Evolutionary conservation across 2,888 invertebrate genomes (phyloP), one percentile per base, ranked within the genome.

Genomic region (Diarsia brunnea): DNA sequence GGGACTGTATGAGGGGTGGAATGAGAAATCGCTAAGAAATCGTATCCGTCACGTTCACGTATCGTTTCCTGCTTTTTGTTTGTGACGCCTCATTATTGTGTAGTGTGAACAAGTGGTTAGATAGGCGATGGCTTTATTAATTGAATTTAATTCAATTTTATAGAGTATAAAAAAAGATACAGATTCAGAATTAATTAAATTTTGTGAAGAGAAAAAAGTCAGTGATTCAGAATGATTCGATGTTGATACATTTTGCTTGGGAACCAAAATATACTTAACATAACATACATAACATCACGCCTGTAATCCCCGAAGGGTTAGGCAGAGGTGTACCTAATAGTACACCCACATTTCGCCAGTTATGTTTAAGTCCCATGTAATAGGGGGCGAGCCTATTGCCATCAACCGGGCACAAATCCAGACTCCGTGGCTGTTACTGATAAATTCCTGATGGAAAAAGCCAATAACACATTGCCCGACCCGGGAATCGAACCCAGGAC

Each of bases 11-110:
- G 91, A 86, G 94, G 96, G 96, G 95, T 93, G 93, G 91, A 95
- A 95, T 96, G 96, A 96, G 96, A 95, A 96, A 96, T 96, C 95
- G 94, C 95, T 94, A 96, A 96, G 96, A 96, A 96, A 96, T 96
- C 94, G 93, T 88, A 93, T 96, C 95, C 95, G 96, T 96, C 95
- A 96, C 96, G 96, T 95, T 94, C 88, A 89, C 90, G 87, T 90
- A 92, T 89, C 92, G 93, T 94, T 95, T 96, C 96, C 96, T 93
- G 88, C 89, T 93, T 95, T 94, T 95, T 94, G 92, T 94, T 87
- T 89, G 91, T 91, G 91, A 93, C 90, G 93, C 90, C 92, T 94
- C 94, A 94, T 94, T 95, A 94, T 93, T 91, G 86, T 85, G 69
- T 75, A 82, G 84, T 78, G 67, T 85, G 81, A 70, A 75, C 55